Percentiles rank a stretch among this genome's conserved stretches.
Evolutionary conservation across 2,113 vertebrate genomes (phyloP).

Genomic region (Oriolus oriolus): DNA sequence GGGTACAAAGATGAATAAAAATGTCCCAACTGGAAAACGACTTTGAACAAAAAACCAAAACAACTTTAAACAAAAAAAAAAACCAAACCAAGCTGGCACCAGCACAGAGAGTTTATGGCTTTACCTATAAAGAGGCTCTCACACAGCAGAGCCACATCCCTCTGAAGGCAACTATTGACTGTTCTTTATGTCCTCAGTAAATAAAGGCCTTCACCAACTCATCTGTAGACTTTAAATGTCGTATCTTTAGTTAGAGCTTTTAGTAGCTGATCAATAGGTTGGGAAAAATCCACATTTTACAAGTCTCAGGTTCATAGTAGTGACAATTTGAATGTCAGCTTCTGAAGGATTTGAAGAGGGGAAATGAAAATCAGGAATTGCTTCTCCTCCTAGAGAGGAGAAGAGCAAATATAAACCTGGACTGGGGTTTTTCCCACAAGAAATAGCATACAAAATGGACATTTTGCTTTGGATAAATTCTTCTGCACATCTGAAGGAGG

Average conservation of each 20-base stretch:
- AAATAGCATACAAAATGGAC: not conserved
- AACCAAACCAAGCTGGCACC: not conserved
- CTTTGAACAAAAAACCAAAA: not conserved
- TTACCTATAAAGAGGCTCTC: not conserved
- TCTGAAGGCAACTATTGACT: not conserved
- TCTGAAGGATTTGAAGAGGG: not conserved
- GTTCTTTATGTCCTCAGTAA: not conserved
- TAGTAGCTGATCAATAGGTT: not conserved
- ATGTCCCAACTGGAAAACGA: not conserved
- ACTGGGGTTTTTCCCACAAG: fast-evolving
- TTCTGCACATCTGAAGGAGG: not conserved
- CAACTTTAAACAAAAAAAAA: not conserved
- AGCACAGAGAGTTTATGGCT: not conserved
- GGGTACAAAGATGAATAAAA: not conserved
- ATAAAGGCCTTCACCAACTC: not conserved
- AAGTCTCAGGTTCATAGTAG: not conserved
- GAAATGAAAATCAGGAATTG: not conserved
- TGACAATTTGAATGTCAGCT: not conserved
- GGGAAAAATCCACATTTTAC: not conserved
- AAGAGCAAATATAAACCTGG: not conserved
- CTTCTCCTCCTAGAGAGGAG: not conserved
- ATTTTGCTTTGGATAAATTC: not conserved
- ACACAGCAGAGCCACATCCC: not conserved
- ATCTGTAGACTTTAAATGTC: not conserved
- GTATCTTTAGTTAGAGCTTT: not conserved